Evolutionary conservation across 2,888 invertebrate species (phyloP), one percentile per base, ranked within the genome.

Genomic region (Campopleginae sp.): DNA sequence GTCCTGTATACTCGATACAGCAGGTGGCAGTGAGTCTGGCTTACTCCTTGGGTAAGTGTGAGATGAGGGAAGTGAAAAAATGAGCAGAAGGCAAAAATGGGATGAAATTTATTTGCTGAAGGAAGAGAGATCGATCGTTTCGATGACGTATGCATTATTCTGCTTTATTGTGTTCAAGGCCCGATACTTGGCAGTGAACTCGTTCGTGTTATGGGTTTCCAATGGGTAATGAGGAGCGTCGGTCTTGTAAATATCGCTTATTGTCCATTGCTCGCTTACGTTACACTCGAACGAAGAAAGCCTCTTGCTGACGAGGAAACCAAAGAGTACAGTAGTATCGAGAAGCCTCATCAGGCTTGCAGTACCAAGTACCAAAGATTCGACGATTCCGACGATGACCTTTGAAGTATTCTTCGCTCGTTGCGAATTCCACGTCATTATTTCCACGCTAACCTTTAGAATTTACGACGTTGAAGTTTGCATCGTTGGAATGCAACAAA

Each of bases 1-100:
- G 97, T 4, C 95, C 96, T 0, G 96, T 97, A n/a, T 98, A 98
- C 92, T 96, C 98, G 75, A 95, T 98, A 78, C 97, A 97, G 89
- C 98, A 98, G 94, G 96, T 96, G 19, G 96, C 97, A 5, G 97
- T 97, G 65, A 96, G 97, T 89, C 94, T 97, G 70, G 97, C 97
- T 31, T 98, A 98, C 92, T 96, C 96, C 44, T 93, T 97, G 68
- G 97, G 97, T 96, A 94, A 93, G 42, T 61, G n/a, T 83, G 54
- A 10, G 44, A 14, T 12, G n/a, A n/a, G n/a, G 14, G 3, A 6
- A 44, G 61, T 31, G 10, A 33, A 51, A 71, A 42, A 33, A 27
- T 7, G 23, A 31, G 58, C 17, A 17, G 48, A 70, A 51, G 27
- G 38, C 14, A 27, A n/a, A 44, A 66, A 48, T 44, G 23, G 10